Evolutionary conservation across 2,888 invertebrate species (phyloP), one percentile per base, ranked within the genome.

Genomic region (Hydrotaea cyrtoneurina): DNA sequence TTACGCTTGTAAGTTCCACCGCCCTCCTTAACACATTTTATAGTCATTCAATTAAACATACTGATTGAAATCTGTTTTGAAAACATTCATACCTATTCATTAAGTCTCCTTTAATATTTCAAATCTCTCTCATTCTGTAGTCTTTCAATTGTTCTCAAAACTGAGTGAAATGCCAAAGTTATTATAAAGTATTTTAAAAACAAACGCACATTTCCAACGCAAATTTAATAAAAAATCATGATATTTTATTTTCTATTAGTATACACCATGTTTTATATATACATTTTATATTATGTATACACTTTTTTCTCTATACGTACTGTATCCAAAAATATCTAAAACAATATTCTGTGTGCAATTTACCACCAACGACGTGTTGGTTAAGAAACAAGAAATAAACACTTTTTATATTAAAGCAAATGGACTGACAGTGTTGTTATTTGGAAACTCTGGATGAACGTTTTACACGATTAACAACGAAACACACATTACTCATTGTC

Each of bases 311-410:
- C 13, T 62, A 46, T 57, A 19, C 19, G 19, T 36, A 23, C 0
- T 64, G 75, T 50, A 78, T 72, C n/a, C 59, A 59, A 23, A 15
- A 11, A 15, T 26, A 59, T 26, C 23, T 50, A 55, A 0, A 36
- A 50, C 31, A n/a, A 69, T 53, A 55, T 64, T 71, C 46, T 74
- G 19, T 72, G 78, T 80, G 78, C 83, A 83, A 83, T 83, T 84
- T 81, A n/a, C n/a, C 46, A 75, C 72, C 80, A 78, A 31, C 78
- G 80, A 80, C 80, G 80, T 78, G 77, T 76, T 77, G 55, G n/a
- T 19, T 19, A 43, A 59, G 26, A 26, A 19, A 39, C 66, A 39
- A 66, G 7, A 66, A 10, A 66, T 66, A 66, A 39, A 66, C 31
- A 31, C 31, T 17, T 64, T 66, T 66, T 59, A 15, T 64, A 64